Base-by-base conservation (phyloP, 2,797 vertebrate species). In the Heterohyrax brucei region DNA sequence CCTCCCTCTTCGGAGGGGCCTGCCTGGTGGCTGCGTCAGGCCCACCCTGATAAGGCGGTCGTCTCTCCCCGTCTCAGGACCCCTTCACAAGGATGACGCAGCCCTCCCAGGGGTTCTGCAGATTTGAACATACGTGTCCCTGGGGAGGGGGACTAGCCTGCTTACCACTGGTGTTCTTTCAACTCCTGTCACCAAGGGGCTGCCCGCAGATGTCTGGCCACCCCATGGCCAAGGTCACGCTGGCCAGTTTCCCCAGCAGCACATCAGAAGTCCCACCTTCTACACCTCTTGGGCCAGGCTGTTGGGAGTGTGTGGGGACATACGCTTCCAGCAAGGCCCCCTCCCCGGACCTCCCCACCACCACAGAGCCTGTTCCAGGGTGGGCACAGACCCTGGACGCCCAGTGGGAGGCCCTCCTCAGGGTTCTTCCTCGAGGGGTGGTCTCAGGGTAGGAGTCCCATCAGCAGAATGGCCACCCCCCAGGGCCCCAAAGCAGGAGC, bases 241-340 rank as follows among this genome's bases (percentile, higher is more conserved):
- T 46, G 0, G 0, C 46, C 66, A 5, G 66, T 0, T 1, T 7
- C 28, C 66, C 44, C 2, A 1, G 62, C 39, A 61, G 82, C 39
- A 7, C 28, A 24, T 6, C 80, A 14, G 72, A n/a, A 30, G 33
- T 50, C 50, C 50, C 66, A 0, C 13, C 2, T 0, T 39, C 24
- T 28, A 44, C 44, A 14, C 16, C 53, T 44, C 62, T 72, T 62
- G 9, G 3, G 2, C 12, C 92, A 3, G 19, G 72, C 68, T 8
- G 0, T 22, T 30, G 30, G 1, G 7, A 76, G 68, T 70, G 5
- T 1, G 66, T 39, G 16, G 28, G 14, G 4, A 2, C 0, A 3
- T 0, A 1, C 19, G 39, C 33, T 24, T 18, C 56, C 12, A 16
- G 39, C 3, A 2, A 66, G 68, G 21, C 64, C 5, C 1, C 0